These are phyloP conservation scores for Notodonta ziczac DNA, from an alignment of 2,888 invertebrate genomes.

Conservation along the genomic window DNA sequence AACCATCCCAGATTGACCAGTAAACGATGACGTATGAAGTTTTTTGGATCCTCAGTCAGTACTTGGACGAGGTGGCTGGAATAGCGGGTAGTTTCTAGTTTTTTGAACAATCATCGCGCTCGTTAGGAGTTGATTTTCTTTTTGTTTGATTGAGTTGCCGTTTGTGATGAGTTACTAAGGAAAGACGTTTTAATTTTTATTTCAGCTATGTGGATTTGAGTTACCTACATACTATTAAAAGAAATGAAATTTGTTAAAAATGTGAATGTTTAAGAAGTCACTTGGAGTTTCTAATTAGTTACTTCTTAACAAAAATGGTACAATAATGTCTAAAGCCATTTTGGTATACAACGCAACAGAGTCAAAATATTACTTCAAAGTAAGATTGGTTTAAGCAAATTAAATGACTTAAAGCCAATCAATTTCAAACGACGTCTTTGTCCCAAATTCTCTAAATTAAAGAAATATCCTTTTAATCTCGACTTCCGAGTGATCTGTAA, in stretches of 20 bases:
- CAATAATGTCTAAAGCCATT: too few relatives aligned
- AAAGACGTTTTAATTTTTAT: neutral
- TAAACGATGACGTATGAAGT: conserved; percentile 53
- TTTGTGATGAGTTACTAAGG: neutral
- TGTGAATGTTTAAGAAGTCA: too few relatives aligned
- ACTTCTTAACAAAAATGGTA: too few relatives aligned
- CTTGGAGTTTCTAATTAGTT: too few relatives aligned
- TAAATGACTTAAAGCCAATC: too few relatives aligned
- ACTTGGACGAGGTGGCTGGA: conserved; percentile 33
- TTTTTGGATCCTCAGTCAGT: conserved; percentile 36
- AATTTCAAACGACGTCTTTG: too few relatives aligned
- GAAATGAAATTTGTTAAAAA: too few relatives aligned
- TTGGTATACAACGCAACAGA: too few relatives aligned
- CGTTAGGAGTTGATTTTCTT: conserved; percentile 10
- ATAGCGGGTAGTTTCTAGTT: conserved; percentile 21
- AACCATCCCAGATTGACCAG: conserved; percentile 39
- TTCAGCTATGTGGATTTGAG: too few relatives aligned
- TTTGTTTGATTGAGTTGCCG: neutral
- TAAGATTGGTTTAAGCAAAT: too few relatives aligned
- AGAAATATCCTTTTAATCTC: neutral
- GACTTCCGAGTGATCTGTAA: conserved; percentile 3
- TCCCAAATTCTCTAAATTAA: neutral
- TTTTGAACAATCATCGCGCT: conserved; percentile 19
- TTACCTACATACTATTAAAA: neutral
- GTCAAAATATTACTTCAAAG: too few relatives aligned